Conservation (phyloP, 2,113 vertebrate species). For the Sebastes fasciatus region DNA sequence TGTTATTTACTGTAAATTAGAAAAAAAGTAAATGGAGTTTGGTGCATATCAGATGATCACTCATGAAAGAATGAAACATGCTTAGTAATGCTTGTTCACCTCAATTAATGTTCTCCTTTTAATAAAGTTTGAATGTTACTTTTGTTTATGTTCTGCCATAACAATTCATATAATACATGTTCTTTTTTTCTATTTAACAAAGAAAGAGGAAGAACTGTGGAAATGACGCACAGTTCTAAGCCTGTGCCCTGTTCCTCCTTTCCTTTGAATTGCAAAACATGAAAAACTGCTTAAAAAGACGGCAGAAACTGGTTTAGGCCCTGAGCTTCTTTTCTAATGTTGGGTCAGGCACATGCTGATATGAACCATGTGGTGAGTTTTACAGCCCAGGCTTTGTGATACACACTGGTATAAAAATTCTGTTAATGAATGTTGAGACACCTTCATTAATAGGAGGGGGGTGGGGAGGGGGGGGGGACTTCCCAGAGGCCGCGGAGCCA, state of each 20-base stretch:
- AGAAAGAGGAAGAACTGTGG: neutral
- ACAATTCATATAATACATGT: neutral
- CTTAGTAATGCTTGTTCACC: neutral
- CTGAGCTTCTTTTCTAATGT: constrained; percentile 13
- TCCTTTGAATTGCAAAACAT: neutral
- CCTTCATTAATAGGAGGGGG: constrained; percentile 4
- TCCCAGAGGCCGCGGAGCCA: constrained; percentile 13
- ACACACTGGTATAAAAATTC: constrained; percentile 35
- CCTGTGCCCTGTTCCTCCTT: neutral
- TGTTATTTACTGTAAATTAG: neutral
- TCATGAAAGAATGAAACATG: too few relatives aligned
- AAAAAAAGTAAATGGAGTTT: neutral
- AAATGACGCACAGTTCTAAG: neutral
- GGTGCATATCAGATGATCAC: neutral
- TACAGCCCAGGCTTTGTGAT: constrained; percentile 24
- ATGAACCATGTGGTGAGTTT: constrained; percentile 45
- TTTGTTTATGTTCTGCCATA: too few relatives aligned
- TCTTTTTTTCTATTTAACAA: neutral
- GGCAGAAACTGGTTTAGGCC: constrained; percentile 4
- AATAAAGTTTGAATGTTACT: neutral
- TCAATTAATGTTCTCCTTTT: neutral
- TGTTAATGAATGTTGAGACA: constrained; percentile 52
- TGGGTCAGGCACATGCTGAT: constrained; percentile 8
- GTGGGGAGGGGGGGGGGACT: neutral
- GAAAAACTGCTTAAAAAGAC: constrained; percentile 1